A percentile compares a stretch with the other conserved stretches of the same genome.
Conservation (phyloP, 1,140 invertebrate species). For the Schmidtea mediterranea region DNA sequence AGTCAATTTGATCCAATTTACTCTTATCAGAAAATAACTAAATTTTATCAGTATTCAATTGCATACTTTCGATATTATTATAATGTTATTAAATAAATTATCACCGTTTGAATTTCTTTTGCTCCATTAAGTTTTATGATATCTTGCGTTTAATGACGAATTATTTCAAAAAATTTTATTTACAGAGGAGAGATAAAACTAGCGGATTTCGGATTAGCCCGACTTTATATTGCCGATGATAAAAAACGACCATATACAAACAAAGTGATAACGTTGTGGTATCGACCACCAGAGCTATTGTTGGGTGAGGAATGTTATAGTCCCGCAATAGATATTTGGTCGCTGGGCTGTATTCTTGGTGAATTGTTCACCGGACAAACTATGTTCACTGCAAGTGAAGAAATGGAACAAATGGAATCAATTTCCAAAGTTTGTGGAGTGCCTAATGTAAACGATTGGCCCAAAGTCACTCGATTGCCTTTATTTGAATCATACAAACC, state of each 20-base stretch:
- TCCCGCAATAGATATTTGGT: constrained; percentile 94
- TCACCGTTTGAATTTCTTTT: too few species aligned
- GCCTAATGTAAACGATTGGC: constrained; percentile 84
- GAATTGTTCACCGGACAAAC: constrained; percentile 86
- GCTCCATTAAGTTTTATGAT: too few species aligned
- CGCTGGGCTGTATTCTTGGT: constrained; percentile 76
- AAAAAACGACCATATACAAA: constrained; percentile 72
- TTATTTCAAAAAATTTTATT: constrained; percentile 8
- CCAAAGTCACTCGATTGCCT: constrained; percentile 71
- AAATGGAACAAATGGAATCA: constrained; percentile 70
- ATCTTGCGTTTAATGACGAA: too few species aligned
- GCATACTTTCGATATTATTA: too few species aligned
- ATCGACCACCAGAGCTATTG: constrained; percentile 78
- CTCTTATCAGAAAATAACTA: too few species aligned
- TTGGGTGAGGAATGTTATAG: constrained; percentile 91
- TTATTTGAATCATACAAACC: constrained; percentile 67
- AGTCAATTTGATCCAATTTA: too few species aligned
- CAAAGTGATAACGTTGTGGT: constrained; percentile 97
- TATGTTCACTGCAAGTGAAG: constrained; percentile 73
- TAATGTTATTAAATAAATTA: too few species aligned
- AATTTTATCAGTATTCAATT: too few species aligned
- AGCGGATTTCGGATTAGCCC: constrained; percentile 85
- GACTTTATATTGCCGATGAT: constrained; percentile 79
- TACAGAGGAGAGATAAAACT: constrained; percentile 88
- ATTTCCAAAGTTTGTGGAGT: constrained; percentile 83